Conservation (phyloP, 2,113 vertebrate species). For the Sciurus niger region DNA sequence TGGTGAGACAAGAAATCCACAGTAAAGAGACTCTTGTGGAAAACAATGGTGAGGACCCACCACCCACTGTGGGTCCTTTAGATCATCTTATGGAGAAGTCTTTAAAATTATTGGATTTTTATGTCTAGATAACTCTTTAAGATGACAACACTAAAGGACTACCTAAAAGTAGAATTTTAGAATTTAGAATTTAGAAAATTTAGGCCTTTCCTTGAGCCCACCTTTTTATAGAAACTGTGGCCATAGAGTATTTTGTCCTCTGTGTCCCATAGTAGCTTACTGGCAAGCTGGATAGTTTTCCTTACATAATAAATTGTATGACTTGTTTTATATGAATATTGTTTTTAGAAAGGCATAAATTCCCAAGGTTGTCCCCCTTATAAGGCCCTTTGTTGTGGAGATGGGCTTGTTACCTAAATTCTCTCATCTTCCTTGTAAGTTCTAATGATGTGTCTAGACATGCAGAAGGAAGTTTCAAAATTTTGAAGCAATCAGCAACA, state of each 20-base stretch:
- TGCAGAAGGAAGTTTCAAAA: constrained; percentile 69
- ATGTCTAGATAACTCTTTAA: not conserved
- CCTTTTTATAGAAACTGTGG: not conserved
- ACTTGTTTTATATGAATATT: constrained; percentile 6
- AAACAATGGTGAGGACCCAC: not conserved
- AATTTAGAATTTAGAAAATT: no score
- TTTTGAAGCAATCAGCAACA: constrained; percentile 81
- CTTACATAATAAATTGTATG: not conserved
- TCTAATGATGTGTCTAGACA: constrained; percentile 82
- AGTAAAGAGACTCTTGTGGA: not conserved
- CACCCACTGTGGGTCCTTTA: not conserved
- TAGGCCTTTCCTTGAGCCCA: not conserved
- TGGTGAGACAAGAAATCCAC: not conserved
- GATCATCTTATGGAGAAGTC: not conserved
- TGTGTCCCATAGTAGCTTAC: not conserved
- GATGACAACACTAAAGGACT: constrained; percentile 47
- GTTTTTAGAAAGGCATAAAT: constrained; percentile 46
- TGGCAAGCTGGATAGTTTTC: constrained; percentile 8
- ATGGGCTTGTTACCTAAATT: constrained; percentile 60
- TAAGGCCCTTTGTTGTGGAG: not conserved
- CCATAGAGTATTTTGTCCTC: not conserved
- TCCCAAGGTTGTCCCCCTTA: constrained; percentile 31
- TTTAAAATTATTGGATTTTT: not conserved
- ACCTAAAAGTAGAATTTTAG: not conserved
- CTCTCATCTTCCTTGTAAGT: constrained; percentile 67